phyloP scores from a whole-genome alignment of 2,113 vertebrate genomes.

The Oceanites oceanicus region DNA sequence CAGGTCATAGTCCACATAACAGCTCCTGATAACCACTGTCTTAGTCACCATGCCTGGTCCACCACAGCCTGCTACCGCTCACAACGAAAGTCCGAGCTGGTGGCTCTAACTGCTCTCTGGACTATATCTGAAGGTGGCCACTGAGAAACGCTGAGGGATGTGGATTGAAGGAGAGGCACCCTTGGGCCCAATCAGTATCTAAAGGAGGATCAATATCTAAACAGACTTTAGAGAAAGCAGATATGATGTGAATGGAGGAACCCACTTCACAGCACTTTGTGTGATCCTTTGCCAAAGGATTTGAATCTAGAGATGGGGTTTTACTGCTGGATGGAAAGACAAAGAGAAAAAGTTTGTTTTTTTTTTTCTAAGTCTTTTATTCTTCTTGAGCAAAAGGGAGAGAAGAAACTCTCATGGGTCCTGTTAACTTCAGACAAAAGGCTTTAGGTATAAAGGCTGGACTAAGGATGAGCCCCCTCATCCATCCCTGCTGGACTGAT shows the following conservation, averaged over 20 bases:
- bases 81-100: background rate
- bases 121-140: background rate
- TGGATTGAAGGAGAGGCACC: background rate
- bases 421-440: background rate
- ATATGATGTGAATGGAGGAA: background rate
- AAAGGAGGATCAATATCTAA: background rate
- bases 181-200: background rate
- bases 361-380: background rate
- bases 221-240: background rate
- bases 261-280: background rate
- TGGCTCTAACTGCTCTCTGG: background rate
- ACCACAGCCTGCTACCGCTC: background rate
- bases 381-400: background rate
- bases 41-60: background rate
- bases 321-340: background rate
- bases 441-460: background rate
- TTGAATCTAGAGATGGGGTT: background rate
- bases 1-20: too few species aligned
- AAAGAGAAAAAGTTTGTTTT: background rate
- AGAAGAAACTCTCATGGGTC: background rate
- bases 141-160: background rate
- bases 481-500: background rate
- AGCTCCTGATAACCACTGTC: background rate
- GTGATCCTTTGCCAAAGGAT: background rate
- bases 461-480: background rate